These are phyloP conservation scores for Trachops cirrhosus DNA, from an alignment of 2,797 vertebrate genomes.

Conservation along the genomic window DNA sequence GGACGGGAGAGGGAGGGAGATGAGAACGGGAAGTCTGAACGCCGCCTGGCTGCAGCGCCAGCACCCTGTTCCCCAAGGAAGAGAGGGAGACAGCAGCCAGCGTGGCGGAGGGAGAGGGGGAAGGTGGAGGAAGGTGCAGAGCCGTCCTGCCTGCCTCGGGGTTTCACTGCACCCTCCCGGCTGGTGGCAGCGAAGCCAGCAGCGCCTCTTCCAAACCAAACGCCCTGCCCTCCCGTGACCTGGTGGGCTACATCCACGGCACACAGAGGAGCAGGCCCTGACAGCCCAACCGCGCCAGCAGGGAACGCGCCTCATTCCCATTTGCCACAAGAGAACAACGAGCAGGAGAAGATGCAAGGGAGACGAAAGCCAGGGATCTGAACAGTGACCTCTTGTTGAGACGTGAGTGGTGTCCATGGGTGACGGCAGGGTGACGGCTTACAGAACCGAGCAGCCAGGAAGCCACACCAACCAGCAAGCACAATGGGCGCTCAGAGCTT, in stretches of 20 bases:
- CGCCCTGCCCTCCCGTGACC: background rate
- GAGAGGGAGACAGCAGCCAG: background rate
- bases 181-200: background rate
- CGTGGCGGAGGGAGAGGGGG: fast-evolving
- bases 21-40: background rate
- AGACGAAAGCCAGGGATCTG: background rate
- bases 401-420: background rate
- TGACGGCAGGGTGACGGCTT: background rate
- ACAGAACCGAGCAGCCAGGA: background rate
- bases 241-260: background rate
- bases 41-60: fast-evolving
- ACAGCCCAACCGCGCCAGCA: background rate
- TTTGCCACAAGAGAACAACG: background rate
- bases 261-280: background rate
- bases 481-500: background rate
- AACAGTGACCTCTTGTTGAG: background rate
- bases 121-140: fast-evolving
- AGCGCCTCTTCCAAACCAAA: background rate
- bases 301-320: background rate
- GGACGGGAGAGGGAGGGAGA: too few species aligned
- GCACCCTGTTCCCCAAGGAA: background rate
- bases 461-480: background rate
- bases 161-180: background rate
- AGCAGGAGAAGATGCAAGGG: background rate
- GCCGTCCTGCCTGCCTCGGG: too few species aligned